Percentiles rank a stretch among this genome's conserved stretches.
Conservation (phyloP, 2,113 vertebrate genomes). For the Dipodomys spectabilis region DNA sequence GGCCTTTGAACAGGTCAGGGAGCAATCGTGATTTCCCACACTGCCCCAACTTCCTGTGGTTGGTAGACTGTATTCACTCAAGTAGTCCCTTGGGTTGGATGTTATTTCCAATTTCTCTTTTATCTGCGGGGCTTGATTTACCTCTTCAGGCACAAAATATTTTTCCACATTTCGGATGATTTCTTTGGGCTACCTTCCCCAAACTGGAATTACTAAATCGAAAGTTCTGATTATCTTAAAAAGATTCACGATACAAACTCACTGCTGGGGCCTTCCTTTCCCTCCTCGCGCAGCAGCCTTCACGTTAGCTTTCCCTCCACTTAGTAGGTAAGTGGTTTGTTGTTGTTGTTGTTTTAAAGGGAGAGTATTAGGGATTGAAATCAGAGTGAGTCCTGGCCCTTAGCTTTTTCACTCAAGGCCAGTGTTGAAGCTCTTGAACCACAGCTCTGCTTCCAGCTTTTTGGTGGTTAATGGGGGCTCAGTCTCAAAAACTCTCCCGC, state of each 20-base stretch:
- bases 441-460: too few species aligned
- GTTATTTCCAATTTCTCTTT: not conserved
- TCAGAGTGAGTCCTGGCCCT: too few species aligned
- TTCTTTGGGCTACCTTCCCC: constrained; percentile 40
- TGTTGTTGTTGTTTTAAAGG: too few species aligned
- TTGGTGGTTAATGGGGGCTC: too few species aligned
- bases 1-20: too few species aligned
- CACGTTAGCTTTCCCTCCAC: too few species aligned
- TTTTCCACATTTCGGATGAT: constrained; percentile 21
- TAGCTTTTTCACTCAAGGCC: too few species aligned
- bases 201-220: constrained; percentile 27
- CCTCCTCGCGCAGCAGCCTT: not conserved
- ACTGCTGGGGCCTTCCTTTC: too few species aligned
- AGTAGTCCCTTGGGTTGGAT: not conserved
- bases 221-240: constrained; percentile 10
- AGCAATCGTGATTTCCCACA: too few species aligned
- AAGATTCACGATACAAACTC: not conserved
- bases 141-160: constrained; percentile 2
- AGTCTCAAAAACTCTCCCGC: too few species aligned
- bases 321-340: not conserved
- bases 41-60: rapidly evolving
- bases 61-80: not conserved
- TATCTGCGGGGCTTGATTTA: not conserved
- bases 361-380: too few species aligned
- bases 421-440: too few species aligned